A percentile compares a stretch with the other conserved stretches of the same genome.
Evolutionary conservation across 1,140 invertebrate species (phyloP).

Genomic region (Arion vulgaris): DNA sequence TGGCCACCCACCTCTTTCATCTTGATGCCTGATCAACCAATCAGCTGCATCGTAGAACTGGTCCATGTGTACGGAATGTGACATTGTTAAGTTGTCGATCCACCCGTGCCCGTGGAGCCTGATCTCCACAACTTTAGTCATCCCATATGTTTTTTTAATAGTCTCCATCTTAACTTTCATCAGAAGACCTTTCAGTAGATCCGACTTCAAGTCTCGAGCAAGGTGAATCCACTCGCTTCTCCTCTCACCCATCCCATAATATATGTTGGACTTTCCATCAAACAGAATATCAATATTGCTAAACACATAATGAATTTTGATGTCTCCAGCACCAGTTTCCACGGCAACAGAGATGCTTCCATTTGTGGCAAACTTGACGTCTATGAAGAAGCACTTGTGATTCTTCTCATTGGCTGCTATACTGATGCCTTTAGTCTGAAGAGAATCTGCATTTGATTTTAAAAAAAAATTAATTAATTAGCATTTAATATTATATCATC

Average conservation of each 20-base stretch:
- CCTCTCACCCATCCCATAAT: conserved; percentile 85
- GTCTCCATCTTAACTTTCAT: conserved; percentile 17
- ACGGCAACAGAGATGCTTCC: conserved; percentile 85
- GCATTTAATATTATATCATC: not conserved
- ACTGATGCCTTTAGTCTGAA: conserved; percentile 79
- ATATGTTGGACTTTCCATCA: conserved; percentile 83
- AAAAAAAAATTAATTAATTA: conserved; percentile 26
- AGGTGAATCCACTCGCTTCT: conserved; percentile 84
- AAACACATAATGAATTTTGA: conserved; percentile 87
- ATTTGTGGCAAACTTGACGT: conserved; percentile 82
- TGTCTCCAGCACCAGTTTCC: conserved; percentile 82
- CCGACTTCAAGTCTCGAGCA: conserved; percentile 90
- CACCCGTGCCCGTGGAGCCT: conserved; percentile 83
- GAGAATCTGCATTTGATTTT: conserved; percentile 74
- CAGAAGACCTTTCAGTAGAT: conserved; percentile 84
- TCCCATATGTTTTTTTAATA: conserved; percentile 47
- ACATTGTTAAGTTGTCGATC: conserved; percentile 69
- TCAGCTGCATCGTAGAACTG: conserved; percentile 93
- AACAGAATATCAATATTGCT: conserved; percentile 82
- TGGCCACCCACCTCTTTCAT: conserved; percentile 93
- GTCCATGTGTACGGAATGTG: conserved; percentile 79
- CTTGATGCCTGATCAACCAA: conserved; percentile 94
- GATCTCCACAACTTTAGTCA: conserved; percentile 55
- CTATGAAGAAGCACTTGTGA: conserved; percentile 80
- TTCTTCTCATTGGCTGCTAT: conserved; percentile 79